Evolutionary conservation across 2,888 invertebrate species (phyloP).

Genomic region (Lordiphosa fenestrarum): DNA sequence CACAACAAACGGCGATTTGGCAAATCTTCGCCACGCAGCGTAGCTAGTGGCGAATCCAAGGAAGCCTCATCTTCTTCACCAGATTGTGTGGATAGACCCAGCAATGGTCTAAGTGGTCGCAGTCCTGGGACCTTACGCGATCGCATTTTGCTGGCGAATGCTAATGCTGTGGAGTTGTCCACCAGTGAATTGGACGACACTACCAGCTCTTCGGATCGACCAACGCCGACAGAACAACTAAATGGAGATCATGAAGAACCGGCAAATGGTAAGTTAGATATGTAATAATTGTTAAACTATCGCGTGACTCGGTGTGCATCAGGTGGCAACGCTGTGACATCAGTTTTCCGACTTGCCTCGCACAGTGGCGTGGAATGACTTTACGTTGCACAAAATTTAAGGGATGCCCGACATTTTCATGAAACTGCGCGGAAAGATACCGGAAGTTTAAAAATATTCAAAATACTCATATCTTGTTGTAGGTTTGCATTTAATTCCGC

Average conservation of each 20-base stretch:
- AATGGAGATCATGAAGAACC: neutral
- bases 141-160: constrained; percentile 19
- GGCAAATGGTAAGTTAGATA: neutral
- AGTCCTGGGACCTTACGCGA: constrained; percentile 16
- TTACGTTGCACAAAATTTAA: too few species aligned
- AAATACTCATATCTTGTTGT: too few species aligned
- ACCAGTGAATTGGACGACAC: constrained; percentile 9
- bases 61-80: neutral
- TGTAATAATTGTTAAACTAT: neutral
- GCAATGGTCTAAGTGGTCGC: neutral
- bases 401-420: too few species aligned
- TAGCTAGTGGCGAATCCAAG: constrained; percentile 4
- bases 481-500: too few species aligned
- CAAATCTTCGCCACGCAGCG: constrained; percentile 10
- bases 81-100: neutral
- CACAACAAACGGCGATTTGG: neutral
- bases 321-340: neutral
- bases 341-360: too few species aligned
- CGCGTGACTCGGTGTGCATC: too few species aligned
- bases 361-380: too few species aligned
- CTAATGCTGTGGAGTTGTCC: constrained; percentile 12
- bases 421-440: too few species aligned
- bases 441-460: too few species aligned
- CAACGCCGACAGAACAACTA: neutral
- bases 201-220: neutral